phyloP scores from a whole-genome alignment of 2,888 invertebrate genomes.

The Pherbina coryleti region DNA sequence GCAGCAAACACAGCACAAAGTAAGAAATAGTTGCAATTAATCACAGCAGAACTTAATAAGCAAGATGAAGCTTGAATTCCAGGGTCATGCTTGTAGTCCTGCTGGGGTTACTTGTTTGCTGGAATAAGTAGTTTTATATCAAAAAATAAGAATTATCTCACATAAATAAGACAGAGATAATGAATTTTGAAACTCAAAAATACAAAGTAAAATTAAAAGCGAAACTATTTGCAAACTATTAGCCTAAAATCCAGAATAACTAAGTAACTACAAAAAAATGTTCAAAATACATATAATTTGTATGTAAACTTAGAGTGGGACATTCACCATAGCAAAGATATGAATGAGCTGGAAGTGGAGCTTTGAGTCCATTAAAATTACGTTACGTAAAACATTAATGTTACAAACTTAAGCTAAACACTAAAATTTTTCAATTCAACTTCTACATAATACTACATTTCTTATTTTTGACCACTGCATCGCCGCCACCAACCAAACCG shows the following conservation, averaged over 20 bases:
- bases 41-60: too few species aligned
- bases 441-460: slow-evolving; percentile 54
- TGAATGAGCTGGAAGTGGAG: not conserved
- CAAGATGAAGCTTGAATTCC: too few species aligned
- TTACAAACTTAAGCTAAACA: slow-evolving; percentile 19
- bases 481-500: slow-evolving; percentile 46
- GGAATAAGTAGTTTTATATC: not conserved
- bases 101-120: too few species aligned
- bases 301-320: slow-evolving; percentile 10
- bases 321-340: not conserved
- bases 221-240: not conserved
- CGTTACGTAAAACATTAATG: slow-evolving; percentile 28
- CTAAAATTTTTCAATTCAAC: not conserved
- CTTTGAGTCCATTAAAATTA: not conserved
- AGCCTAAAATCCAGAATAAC: not conserved
- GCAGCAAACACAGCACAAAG: not conserved
- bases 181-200: not conserved
- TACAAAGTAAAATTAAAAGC: not conserved
- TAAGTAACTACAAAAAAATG: not conserved
- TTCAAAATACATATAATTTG: not conserved
- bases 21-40: not conserved
- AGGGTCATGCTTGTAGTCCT: too few species aligned
- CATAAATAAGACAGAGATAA: not conserved
- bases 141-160: not conserved
- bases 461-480: slow-evolving; percentile 49